Evolutionary conservation across 2,113 vertebrate species (phyloP), one percentile per base, ranked within the genome.

Genomic region (Pleuronectes platessa): DNA sequence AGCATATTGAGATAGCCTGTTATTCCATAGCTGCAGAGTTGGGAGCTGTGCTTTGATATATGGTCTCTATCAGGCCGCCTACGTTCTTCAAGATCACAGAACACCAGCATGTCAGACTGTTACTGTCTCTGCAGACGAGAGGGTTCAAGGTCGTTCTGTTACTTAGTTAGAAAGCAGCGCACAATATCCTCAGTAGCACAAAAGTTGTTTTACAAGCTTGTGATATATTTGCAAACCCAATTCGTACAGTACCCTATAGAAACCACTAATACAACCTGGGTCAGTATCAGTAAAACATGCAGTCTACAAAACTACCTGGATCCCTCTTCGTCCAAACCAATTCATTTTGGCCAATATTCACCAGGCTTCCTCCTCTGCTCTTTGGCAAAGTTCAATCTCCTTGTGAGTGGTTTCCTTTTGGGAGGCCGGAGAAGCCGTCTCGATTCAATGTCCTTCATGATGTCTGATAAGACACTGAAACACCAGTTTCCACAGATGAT

Each of bases 1-100:
- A 17, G 15, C 49, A 17, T 20, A 7, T 18, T 17, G 31, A 51
- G 56, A 67, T 61, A 74, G 49, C 49, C 37, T 59, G 8, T 18
- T 60, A 60, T 15, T 68, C 51, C 51, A 45, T n/a, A 26, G 61
- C 47, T 20, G 23, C 26, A 7, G 27, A 40, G 24, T 21, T 58
- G 18, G n/a, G 15, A 58, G 53, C 42, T 31, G 23, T 23, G 60
- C 24, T 55, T 61, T 70, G 45, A 74, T 66, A 54, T n/a, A 64
- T 23, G 2, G 40, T 21, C 21, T 31, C 47, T 49, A 49, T 71
- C 56, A 61, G 35, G 20, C 8, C 3, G 4, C 31, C 20, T 23
- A 63, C 49, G 40, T 64, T 2, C 24, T 53, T 64, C 17, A 24
- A 45, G 21, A 64, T 61, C 56, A 56, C 61, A 49, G 21, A 71